phyloP scores from a whole-genome alignment of 2,797 vertebrate species.

The Sebastes vulpes region DNA sequence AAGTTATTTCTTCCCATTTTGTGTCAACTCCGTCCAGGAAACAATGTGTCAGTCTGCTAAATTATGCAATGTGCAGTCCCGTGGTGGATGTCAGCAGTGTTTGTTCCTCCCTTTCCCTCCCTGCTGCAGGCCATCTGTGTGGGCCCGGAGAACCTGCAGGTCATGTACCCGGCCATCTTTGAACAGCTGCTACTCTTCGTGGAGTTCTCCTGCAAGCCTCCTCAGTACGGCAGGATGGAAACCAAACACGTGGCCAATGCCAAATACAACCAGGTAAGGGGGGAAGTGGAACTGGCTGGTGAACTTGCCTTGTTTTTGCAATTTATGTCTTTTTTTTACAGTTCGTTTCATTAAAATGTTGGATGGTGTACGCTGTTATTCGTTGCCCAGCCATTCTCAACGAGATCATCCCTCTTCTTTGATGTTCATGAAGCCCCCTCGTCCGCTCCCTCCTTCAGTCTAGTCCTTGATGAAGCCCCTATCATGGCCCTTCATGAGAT shows the following conservation, averaged over 20 bases:
- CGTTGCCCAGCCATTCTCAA: slow-evolving; percentile 18
- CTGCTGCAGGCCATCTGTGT: slow-evolving; percentile 94
- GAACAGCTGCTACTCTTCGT: slow-evolving; percentile 97
- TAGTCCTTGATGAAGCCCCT: slow-evolving; percentile 19
- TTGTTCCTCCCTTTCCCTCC: slow-evolving; percentile 67
- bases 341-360: slow-evolving; percentile 18
- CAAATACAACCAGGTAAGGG: slow-evolving; percentile 97
- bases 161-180: slow-evolving; percentile 99
- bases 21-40: slow-evolving; percentile 29
- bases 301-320: neutral
- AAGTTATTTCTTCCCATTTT: slow-evolving; percentile 12
- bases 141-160: slow-evolving; percentile 97
- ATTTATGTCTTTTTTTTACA: neutral
- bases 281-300: neutral
- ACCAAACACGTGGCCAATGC: slow-evolving; percentile 99
- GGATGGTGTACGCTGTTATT: neutral
- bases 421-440: slow-evolving; percentile 8
- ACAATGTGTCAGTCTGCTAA: slow-evolving; percentile 50
- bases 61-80: slow-evolving; percentile 56
- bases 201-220: slow-evolving; percentile 98
- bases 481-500: slow-evolving; percentile 1
- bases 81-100: slow-evolving; percentile 73
- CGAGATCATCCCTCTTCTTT: slow-evolving; percentile 38
- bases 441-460: neutral
- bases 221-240: slow-evolving; percentile 97